phyloP scores from a whole-genome alignment of 2,797 vertebrate genomes.

The Steatocranus sp. region DNA sequence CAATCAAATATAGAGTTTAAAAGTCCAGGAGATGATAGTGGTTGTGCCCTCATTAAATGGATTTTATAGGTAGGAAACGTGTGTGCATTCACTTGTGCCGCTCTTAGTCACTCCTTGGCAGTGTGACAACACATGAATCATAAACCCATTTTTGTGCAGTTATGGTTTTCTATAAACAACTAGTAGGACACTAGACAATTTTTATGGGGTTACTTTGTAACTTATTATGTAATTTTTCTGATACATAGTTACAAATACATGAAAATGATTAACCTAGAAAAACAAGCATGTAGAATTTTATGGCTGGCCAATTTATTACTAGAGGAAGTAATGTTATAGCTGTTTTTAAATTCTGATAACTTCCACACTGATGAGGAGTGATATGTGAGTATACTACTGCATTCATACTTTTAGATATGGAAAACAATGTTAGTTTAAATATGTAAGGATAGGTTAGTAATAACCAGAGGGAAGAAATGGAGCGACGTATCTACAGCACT shows the following conservation, averaged over 20 bases:
- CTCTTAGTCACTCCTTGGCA: neutral
- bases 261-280: neutral
- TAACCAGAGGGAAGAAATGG: neutral
- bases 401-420: neutral
- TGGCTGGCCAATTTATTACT: neutral
- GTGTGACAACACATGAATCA: constrained; percentile 2
- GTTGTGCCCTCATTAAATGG: constrained; percentile 7
- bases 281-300: neutral
- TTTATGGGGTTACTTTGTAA: constrained; percentile 4
- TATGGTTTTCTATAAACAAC: constrained; percentile 27
- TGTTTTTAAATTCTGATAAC: neutral
- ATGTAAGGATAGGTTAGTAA: neutral
- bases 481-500: neutral
- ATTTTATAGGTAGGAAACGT: neutral
- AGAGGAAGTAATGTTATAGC: neutral
- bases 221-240: neutral
- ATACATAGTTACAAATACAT: neutral
- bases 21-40: neutral
- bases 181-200: neutral
- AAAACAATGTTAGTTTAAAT: neutral
- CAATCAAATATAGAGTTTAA: neutral
- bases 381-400: neutral
- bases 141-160: constrained; percentile 1
- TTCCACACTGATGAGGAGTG: neutral
- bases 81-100: neutral